A percentile compares a stretch with the other conserved stretches of the same genome.
Evolutionary conservation across 1,140 invertebrate species (phyloP).

Genomic region (Drosophila albomicans): DNA sequence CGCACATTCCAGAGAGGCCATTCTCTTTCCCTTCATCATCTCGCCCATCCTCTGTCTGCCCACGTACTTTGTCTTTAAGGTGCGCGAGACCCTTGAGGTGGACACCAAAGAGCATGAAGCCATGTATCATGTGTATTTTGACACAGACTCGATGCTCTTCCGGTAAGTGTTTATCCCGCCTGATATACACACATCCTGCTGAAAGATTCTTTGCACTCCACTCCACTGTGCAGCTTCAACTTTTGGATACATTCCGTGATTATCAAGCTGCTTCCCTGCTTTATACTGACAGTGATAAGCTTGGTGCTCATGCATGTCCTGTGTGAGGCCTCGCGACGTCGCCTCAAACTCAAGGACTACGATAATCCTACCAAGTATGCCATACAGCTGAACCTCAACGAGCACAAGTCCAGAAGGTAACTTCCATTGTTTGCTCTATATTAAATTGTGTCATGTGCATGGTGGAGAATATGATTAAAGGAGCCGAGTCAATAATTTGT

Average conservation of each 20-base stretch:
- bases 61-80: slow-evolving; percentile 90
- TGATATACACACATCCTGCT: not conserved
- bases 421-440: not conserved
- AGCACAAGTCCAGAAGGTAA: slow-evolving; percentile 56
- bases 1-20: slow-evolving; percentile 89
- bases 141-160: slow-evolving; percentile 71
- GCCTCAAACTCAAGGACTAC: slow-evolving; percentile 88
- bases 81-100: slow-evolving; percentile 83
- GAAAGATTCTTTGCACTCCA: not conserved
- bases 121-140: slow-evolving; percentile 89
- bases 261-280: slow-evolving; percentile 94
- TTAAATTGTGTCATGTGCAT: too few relatives aligned
- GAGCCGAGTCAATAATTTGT: too few relatives aligned
- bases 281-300: slow-evolving; percentile 93
- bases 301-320: slow-evolving; percentile 91
- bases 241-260: slow-evolving; percentile 95
- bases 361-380: slow-evolving; percentile 81
- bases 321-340: slow-evolving; percentile 89
- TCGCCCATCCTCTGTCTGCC: slow-evolving; percentile 92
- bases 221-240: slow-evolving; percentile 86
- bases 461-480: too few relatives aligned
- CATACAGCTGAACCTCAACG: slow-evolving; percentile 59
- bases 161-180: slow-evolving; percentile 40
- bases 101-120: slow-evolving; percentile 74
- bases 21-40: slow-evolving; percentile 90